A percentile compares a stretch with the other conserved stretches of the same genome.
Conservation (phyloP, 2,113 vertebrate species). For the Cochlearius cochlearius region DNA sequence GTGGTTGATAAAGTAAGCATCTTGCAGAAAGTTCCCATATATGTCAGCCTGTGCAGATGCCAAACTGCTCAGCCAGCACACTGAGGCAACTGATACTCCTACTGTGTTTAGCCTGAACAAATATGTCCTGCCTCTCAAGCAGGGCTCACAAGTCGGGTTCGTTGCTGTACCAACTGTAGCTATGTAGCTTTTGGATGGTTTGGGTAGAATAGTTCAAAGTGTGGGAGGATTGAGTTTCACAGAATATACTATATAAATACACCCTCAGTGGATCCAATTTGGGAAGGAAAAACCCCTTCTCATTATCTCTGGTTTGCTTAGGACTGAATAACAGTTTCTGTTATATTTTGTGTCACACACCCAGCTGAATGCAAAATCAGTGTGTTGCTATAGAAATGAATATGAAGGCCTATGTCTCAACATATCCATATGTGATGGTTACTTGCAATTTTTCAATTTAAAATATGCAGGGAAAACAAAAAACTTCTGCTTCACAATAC, state of each 20-base stretch:
- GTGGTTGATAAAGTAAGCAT: background rate
- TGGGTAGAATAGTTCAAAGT: background rate
- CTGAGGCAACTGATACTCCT: background rate
- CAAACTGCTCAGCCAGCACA: background rate
- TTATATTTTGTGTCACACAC: background rate
- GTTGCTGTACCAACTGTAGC: background rate
- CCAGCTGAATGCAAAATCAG: background rate
- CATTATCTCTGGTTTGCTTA: background rate
- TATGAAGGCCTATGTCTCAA: background rate
- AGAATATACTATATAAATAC: background rate
- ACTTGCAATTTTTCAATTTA: background rate
- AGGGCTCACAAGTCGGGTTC: fast-evolving
- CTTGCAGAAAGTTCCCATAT: background rate
- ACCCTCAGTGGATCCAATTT: background rate
- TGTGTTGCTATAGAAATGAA: background rate
- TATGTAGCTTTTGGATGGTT: background rate
- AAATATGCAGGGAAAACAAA: background rate
- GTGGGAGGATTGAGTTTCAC: background rate
- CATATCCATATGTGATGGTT: background rate
- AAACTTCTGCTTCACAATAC: background rate
- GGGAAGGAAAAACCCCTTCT: background rate
- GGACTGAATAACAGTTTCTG: background rate
- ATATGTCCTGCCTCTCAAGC: background rate
- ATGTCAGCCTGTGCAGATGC: background rate
- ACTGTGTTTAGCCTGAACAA: background rate